A percentile compares a stretch with the other conserved stretches of the same genome.
Evolutionary conservation across 53 echinoderm and acorn worm species (phyloP).

Genomic region (Glandiceps talaboti): DNA sequence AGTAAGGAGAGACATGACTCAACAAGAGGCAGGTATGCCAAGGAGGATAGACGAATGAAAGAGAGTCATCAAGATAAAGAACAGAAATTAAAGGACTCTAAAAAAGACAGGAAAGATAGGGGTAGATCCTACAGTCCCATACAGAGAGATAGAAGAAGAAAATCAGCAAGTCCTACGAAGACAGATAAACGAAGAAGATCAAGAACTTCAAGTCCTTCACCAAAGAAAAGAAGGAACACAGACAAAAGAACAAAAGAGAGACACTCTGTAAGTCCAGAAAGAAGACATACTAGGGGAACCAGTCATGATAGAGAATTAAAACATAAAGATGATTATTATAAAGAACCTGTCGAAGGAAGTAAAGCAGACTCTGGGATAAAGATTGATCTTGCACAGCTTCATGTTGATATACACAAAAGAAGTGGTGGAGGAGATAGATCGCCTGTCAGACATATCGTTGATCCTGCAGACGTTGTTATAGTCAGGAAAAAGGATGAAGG

Average conservation of each 20-base stretch:
- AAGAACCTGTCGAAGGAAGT: neutral
- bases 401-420: neutral
- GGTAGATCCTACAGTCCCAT: neutral
- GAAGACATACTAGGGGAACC: neutral
- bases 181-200: neutral
- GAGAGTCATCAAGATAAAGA: neutral
- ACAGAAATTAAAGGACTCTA: no score
- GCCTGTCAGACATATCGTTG: conserved; percentile 26
- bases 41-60: neutral
- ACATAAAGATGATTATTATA: neutral
- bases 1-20: neutral
- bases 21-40: no score
- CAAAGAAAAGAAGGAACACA: neutral
- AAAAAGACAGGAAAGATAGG: no score
- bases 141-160: neutral
- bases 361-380: neutral
- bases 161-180: neutral
- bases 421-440: neutral
- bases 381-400: neutral
- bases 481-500: conserved; percentile 90
- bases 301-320: neutral
- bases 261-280: neutral
- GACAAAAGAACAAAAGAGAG: no score
- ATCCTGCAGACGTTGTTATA: conserved; percentile 54
- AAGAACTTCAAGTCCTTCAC: neutral